These are phyloP conservation scores for Aporophyla nigra DNA, from an alignment of 2,888 invertebrate genomes.

Conservation along the genomic window DNA sequence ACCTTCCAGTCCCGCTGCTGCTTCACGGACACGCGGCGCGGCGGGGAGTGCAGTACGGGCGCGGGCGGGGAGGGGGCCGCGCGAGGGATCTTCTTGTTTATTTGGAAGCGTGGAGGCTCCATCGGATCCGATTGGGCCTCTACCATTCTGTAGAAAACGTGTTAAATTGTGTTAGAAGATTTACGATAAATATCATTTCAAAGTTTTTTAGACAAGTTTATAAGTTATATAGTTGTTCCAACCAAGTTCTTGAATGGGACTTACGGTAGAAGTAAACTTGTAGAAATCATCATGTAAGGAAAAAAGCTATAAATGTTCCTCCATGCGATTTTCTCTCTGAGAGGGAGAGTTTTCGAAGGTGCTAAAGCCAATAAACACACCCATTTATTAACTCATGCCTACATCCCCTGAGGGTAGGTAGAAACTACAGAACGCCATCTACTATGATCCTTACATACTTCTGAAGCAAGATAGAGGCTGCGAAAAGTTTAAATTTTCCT, in stretches of 20 bases:
- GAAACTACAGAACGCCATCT: too few species aligned
- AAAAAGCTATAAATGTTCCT: too few species aligned
- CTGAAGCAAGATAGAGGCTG: background rate
- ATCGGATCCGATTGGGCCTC: constrained; percentile 96
- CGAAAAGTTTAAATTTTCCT: too few species aligned
- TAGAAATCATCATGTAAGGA: too few species aligned
- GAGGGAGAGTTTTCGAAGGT: background rate
- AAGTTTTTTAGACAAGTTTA: background rate
- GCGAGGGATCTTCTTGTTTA: constrained; percentile 99
- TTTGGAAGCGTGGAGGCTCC: constrained; percentile 99
- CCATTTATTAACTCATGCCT: too few species aligned
- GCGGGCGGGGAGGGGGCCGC: constrained; percentile 99
- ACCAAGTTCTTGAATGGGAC: too few species aligned
- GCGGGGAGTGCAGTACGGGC: constrained; percentile 99
- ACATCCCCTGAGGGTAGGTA: too few species aligned
- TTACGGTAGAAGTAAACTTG: too few species aligned
- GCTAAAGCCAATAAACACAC: background rate
- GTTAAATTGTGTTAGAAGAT: background rate
- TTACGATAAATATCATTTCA: background rate
- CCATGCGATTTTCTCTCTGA: too few species aligned
- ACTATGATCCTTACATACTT: too few species aligned
- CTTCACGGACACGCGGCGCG: constrained; percentile 98
- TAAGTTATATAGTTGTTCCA: background rate
- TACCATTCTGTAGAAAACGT: constrained; percentile 81
- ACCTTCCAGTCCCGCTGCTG: constrained; percentile 99